These are phyloP conservation scores for Arctia plantaginis DNA, from an alignment of 2,888 invertebrate species.

Conservation along the genomic window DNA sequence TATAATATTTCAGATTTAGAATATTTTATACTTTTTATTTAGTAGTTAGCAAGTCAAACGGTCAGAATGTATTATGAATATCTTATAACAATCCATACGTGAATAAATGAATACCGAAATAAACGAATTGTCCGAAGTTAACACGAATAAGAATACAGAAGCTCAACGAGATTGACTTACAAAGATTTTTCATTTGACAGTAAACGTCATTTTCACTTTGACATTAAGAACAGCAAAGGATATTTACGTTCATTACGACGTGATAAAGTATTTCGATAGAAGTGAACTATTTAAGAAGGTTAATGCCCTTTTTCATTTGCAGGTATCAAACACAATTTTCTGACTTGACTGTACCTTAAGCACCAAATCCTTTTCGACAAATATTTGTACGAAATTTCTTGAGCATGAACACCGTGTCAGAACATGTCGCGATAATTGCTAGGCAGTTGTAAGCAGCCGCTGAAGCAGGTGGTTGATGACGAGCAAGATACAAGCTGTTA, in stretches of 20 bases:
- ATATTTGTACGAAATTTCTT: neutral
- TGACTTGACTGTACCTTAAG: neutral
- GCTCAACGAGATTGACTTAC: neutral
- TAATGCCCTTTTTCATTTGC: neutral
- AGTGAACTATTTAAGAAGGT: neutral
- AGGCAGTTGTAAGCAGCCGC: slow-evolving; percentile 35
- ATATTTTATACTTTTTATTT: neutral
- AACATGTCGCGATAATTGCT: slow-evolving; percentile 11
- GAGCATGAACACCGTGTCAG: neutral
- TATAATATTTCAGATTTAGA: neutral
- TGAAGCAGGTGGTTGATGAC: neutral
- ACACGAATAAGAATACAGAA: neutral
- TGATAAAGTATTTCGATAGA: neutral
- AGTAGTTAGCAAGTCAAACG: neutral
- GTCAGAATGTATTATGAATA: neutral
- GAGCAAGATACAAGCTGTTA: neutral
- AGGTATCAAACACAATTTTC: neutral
- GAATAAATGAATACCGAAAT: neutral
- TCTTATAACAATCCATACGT: neutral
- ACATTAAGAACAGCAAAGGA: neutral
- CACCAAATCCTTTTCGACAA: neutral
- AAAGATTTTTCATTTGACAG: neutral
- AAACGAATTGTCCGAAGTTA: neutral
- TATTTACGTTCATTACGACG: neutral
- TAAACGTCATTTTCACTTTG: neutral